Base-by-base conservation (phyloP, 2,797 vertebrate genomes). In the Chloroceryle amazona region DNA sequence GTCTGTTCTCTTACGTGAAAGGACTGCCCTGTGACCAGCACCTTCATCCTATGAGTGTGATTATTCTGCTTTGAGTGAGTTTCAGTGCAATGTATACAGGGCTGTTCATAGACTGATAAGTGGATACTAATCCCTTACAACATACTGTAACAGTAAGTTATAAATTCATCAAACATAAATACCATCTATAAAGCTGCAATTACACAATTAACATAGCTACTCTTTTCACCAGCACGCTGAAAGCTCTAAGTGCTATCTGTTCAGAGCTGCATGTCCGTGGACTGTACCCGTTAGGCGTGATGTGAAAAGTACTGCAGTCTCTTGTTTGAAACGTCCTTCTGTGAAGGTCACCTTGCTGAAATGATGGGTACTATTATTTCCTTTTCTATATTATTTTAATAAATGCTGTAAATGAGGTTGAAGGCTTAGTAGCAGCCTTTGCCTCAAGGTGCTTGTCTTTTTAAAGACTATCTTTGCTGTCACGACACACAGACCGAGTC, bases 141-240 rank as follows among this genome's bases (percentile, higher is more conserved):
- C 58, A 81, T 62, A 72, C 37, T 54, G 31, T 85, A 94, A 82
- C 57, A 96, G 63, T 71, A 95, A 96, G 96, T 96, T 92, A 94
- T 92, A 93, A 96, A 95, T 96, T 93, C 61, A 89, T 66, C 91
- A 90, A 91, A 81, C 54, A 92, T 71, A 97, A 97, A 97, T 94
- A 93, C 52, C 35, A 86, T 79, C 92, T 49, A 94, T 85, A 83
- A 96, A 93, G 70, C 72, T 83, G 41, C 74, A 97, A 91, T 97
- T 97, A 97, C 60, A 57, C 72, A 97, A 96, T 96, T 97, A 97
- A 95, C 80, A 92, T 78, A n/a, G 35, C 29, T 46, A 71, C 57
- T 93, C 80, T 93, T 95, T 95, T 84, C 80, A 79, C 57, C 51
- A 85, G 57, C 19, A 19, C n/a, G 22, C 68, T 96, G 89, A 98